A percentile compares a stretch with the other conserved stretches of the same genome.
These are phyloP conservation scores for Nesogale talazaci DNA, from an alignment of 2,113 vertebrate genomes.

Conservation along the genomic window DNA sequence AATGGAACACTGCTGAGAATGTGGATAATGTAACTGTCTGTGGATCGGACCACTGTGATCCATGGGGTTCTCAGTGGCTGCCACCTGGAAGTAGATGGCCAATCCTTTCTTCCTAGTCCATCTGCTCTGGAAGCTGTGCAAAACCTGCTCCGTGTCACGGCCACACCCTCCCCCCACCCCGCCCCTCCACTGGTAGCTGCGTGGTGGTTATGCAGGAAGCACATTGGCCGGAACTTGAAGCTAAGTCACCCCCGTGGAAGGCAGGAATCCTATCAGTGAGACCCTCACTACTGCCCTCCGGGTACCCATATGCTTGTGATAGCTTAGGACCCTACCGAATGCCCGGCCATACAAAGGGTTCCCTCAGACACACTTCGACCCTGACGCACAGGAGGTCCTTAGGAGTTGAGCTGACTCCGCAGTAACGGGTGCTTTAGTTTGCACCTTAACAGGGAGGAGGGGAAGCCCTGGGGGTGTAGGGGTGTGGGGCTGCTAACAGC, in stretches of 20 bases:
- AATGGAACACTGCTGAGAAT: no score
- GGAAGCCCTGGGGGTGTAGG: no score
- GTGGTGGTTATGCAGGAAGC: background rate
- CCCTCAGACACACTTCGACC: background rate
- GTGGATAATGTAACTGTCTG: no score
- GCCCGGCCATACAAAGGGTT: background rate
- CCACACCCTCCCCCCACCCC: background rate
- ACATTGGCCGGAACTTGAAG: background rate
- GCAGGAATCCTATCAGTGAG: background rate
- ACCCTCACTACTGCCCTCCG: background rate
- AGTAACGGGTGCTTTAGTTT: background rate
- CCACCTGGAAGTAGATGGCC: no score
- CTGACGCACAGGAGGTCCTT: background rate
- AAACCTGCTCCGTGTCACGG: no score
- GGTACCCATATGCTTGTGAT: background rate
- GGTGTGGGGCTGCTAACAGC: no score
- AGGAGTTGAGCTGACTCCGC: background rate
- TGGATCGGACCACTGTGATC: no score
- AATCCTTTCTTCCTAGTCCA: no score
- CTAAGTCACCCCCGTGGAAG: background rate
- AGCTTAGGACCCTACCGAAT: no score
- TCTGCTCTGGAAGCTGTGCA: no score
- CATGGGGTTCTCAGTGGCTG: no score
- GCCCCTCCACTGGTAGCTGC: background rate
- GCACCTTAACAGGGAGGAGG: no score